Evolutionary conservation across 2,797 vertebrate species (phyloP).

Genomic region (Sciurus vulgaris): DNA sequence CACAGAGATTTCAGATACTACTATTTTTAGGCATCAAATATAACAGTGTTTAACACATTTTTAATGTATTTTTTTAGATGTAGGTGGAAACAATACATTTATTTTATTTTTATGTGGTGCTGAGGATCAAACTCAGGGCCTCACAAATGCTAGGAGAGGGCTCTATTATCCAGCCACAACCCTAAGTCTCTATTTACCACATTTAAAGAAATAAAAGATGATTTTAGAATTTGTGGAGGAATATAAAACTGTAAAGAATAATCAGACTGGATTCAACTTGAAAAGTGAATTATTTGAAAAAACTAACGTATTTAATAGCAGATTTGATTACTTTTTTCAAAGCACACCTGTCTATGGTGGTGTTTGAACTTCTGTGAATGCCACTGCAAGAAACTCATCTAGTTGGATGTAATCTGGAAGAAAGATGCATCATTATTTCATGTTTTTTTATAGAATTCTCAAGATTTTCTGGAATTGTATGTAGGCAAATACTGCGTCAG

Average conservation of each 20-base stretch:
- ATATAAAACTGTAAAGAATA: slow-evolving; percentile 14
- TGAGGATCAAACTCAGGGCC: no score
- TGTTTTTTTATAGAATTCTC: neutral
- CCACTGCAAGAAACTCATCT: slow-evolving; percentile 11
- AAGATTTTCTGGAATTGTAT: neutral
- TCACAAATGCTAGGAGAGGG: no score
- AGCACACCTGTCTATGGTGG: neutral
- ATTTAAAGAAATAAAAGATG: slow-evolving; percentile 31
- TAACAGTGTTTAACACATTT: neutral
- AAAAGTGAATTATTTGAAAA: neutral
- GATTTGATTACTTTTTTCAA: slow-evolving; percentile 18
- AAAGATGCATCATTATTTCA: neutral
- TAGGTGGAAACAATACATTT: no score
- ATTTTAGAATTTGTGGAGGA: neutral
- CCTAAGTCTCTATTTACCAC: neutral
- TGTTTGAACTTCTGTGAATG: neutral
- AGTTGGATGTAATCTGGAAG: neutral
- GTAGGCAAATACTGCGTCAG: neutral
- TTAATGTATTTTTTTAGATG: no score
- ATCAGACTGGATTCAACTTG: neutral
- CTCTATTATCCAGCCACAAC: no score
- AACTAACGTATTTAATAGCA: slow-evolving; percentile 16
- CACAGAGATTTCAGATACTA: neutral
- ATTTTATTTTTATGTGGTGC: no score
- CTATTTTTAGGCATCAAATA: slow-evolving; percentile 4